These are phyloP conservation scores for Tachysurus vachellii DNA, from an alignment of 2,113 vertebrate genomes.

Conservation along the genomic window DNA sequence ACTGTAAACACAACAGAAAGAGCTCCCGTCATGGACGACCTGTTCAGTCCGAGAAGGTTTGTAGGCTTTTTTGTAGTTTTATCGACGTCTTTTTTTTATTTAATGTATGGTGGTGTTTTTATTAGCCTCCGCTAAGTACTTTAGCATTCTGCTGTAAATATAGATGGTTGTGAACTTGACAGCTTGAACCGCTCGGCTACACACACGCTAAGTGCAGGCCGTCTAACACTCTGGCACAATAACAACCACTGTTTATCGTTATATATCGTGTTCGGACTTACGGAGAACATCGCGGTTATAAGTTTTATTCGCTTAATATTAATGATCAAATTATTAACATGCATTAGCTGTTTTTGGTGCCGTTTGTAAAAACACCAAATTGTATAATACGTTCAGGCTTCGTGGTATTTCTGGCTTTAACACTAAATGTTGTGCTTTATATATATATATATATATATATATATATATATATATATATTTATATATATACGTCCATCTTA, in stretches of 20 bases:
- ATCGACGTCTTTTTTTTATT: neutral
- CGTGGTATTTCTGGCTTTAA: neutral
- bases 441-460: too few relatives aligned
- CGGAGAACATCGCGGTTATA: neutral
- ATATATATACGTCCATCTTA: neutral
- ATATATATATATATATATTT: too few relatives aligned
- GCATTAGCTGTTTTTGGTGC: conserved; percentile 3
- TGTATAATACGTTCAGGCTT: neutral
- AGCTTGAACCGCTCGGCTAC: conserved; percentile 55
- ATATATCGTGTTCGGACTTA: neutral
- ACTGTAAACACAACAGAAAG: conserved; percentile 74
- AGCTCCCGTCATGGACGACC: conserved; percentile 91
- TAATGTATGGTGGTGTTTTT: neutral
- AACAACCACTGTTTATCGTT: neutral
- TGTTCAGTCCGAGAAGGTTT: conserved; percentile 96
- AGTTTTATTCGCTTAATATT: conserved; percentile 32
- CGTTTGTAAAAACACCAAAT: neutral
- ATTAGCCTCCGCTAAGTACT: conserved; percentile 36
- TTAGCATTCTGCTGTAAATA: conserved; percentile 51
- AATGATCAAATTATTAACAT: neutral
- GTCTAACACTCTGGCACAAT: neutral
- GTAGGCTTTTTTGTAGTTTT: conserved; percentile 65
- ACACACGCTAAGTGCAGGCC: conserved; percentile 43
- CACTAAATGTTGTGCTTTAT: neutral
- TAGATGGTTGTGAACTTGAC: conserved; percentile 56